phyloP scores from a whole-genome alignment of 2,888 invertebrate species.

The Adineta ricciae region DNA sequence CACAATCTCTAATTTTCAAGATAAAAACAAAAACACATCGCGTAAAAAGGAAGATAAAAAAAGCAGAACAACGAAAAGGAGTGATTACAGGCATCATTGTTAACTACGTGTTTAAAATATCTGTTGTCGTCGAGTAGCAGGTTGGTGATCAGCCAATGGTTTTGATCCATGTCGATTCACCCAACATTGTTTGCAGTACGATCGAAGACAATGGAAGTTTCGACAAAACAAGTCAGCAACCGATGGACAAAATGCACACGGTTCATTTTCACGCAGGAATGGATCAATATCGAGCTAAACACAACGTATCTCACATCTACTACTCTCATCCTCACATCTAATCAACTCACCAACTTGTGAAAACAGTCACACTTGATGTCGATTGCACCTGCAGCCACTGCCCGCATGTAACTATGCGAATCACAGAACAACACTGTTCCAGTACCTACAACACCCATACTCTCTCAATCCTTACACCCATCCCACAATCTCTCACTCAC shows the following conservation, averaged over 20 bases:
- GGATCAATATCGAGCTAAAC: conserved; percentile 4
- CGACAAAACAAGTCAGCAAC: background rate
- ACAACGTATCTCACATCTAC: background rate
- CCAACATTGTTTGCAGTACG: background rate
- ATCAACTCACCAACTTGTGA: background rate
- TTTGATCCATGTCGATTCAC: background rate
- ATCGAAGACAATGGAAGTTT: conserved; percentile 7
- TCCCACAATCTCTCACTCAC: too few species aligned
- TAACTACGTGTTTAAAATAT: background rate
- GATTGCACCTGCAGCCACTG: background rate
- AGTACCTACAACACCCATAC: background rate
- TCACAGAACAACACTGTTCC: background rate
- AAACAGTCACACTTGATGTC: conserved; percentile 16
- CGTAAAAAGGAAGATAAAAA: background rate
- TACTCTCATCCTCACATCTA: too few species aligned
- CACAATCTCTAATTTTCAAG: background rate
- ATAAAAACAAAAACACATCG: background rate
- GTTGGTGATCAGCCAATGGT: background rate
- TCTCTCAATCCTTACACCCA: too few species aligned
- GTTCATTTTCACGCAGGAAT: conserved; percentile 16
- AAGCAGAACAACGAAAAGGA: background rate
- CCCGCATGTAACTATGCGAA: conserved; percentile 14
- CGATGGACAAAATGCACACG: background rate
- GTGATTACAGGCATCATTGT: background rate
- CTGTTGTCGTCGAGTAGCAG: background rate